These are phyloP conservation scores for Melanotaenia boesemani DNA, from an alignment of 2,797 vertebrate species.

Conservation along the genomic window DNA sequence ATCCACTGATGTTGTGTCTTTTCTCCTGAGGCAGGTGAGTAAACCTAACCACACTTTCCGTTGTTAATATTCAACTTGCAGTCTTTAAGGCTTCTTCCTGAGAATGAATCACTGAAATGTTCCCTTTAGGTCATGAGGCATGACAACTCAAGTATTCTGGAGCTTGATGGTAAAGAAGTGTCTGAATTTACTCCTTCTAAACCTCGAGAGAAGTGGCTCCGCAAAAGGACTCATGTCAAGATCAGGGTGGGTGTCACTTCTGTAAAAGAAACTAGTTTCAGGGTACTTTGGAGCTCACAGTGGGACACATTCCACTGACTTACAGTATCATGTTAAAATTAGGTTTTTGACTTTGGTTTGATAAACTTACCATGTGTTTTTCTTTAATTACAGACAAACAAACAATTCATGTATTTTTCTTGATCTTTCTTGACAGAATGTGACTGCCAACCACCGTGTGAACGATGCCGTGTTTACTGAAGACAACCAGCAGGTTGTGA, in stretches of 20 bases:
- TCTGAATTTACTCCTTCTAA: conserved; percentile 97
- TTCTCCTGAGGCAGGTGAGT: conserved; percentile 95
- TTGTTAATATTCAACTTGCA: conserved; percentile 10
- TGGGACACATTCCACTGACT: not conserved
- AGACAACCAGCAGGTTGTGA: conserved; percentile 90
- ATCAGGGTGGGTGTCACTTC: conserved; percentile 85
- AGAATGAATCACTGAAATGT: conserved; percentile 55
- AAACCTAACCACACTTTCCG: not conserved
- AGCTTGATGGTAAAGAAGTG: conserved; percentile 97
- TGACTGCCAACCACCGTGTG: conserved; percentile 96
- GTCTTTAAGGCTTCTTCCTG: not conserved
- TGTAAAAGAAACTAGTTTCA: not conserved
- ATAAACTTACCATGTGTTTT: not conserved
- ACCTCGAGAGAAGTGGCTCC: conserved; percentile 97
- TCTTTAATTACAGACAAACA: not conserved
- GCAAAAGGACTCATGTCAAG: conserved; percentile 97
- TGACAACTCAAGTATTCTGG: conserved; percentile 93
- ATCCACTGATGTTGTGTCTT: conserved; percentile 96
- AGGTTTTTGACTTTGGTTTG: not conserved
- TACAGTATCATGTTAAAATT: not conserved
- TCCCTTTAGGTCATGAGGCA: conserved; percentile 93
- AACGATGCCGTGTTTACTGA: conserved; percentile 94
- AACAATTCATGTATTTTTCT: conserved; percentile 3
- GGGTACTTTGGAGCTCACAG: not conserved
- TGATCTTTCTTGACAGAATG: conserved; percentile 84